Conservation (phyloP, 2,888 invertebrate genomes). For the Melangyna quadrimaculata region DNA sequence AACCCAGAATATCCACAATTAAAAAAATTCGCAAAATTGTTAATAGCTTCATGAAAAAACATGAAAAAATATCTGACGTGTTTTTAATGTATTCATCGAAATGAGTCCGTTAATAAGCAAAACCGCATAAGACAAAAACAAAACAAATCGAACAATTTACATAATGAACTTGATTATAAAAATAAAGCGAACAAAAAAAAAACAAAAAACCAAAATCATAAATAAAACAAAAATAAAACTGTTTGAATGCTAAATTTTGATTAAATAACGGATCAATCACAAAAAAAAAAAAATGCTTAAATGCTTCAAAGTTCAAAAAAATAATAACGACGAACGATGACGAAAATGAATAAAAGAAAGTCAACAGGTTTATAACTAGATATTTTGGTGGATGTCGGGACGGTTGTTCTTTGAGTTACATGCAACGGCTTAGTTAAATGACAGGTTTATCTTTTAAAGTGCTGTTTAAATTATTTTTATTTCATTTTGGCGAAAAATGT, state of each 20-base stretch:
- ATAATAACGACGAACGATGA: neutral
- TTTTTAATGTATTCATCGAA: neutral
- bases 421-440: neutral
- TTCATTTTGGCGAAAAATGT: neutral
- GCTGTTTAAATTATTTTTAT: neutral
- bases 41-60: neutral
- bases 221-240: neutral
- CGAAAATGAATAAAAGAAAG: conserved; percentile 54
- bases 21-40: neutral
- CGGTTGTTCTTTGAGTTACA: neutral
- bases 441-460: conserved; percentile 15
- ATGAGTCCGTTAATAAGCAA: conserved; percentile 16
- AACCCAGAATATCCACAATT: neutral
- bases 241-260: conserved; percentile 30
- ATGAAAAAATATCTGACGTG: neutral
- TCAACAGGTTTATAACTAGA: conserved; percentile 46
- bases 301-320: neutral
- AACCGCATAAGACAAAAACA: neutral
- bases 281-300: no score
- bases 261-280: conserved; percentile 59
- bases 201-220: neutral
- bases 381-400: no score
- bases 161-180: conserved; percentile 38
- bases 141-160: conserved; percentile 37
- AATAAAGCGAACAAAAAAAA: neutral